Base-by-base conservation (phyloP, 2,113 vertebrate genomes). In the Epinephelus moara region DNA sequence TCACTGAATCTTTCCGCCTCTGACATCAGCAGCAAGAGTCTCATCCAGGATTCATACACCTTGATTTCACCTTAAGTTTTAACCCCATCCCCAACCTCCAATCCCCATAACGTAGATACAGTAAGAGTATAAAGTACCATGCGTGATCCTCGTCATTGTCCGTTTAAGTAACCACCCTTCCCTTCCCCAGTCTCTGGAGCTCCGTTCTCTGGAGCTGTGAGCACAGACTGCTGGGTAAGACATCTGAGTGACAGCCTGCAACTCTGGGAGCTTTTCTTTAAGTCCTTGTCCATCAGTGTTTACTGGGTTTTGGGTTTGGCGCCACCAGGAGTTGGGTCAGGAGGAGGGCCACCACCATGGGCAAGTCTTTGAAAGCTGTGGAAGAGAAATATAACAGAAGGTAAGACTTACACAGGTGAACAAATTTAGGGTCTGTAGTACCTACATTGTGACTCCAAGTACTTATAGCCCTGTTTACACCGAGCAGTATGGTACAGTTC, bases 241-340 rank as follows among this genome's bases (percentile, higher is more conserved):
- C 94, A 91, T 94, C 86, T 89, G 92, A 95, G 93, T 95, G 93
- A 92, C 93, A 90, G 89, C 82, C 88, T 89, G 89, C 69, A 81
- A 87, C 92, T 91, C 91, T 62, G 64, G 69, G 81, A 85, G 83
- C 52, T 60, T 84, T 78, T 82, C 63, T 27, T 76, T 72, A 59
- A 82, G 47, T 79, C 49, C 70, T 56, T 82, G 49, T 79, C 79
- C 83, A 47, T 76, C 21, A 30, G 63, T 49, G 60, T 81, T 89
- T 94, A 96, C 83, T 95, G 91, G 82, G 55, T 30, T 91, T 96
- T 93, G 80, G 95, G 93, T 92, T 96, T 96, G 87, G 95, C 94
- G 13, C 93, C 95, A 66, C 93, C 94, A 1, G 94, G 95, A 66
- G 94, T 93, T 67, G 90, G 67, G 86, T 95, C 94, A 37, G 85